Conservation (phyloP, 2,113 vertebrate species). For the Cephalophus harveyi region DNA sequence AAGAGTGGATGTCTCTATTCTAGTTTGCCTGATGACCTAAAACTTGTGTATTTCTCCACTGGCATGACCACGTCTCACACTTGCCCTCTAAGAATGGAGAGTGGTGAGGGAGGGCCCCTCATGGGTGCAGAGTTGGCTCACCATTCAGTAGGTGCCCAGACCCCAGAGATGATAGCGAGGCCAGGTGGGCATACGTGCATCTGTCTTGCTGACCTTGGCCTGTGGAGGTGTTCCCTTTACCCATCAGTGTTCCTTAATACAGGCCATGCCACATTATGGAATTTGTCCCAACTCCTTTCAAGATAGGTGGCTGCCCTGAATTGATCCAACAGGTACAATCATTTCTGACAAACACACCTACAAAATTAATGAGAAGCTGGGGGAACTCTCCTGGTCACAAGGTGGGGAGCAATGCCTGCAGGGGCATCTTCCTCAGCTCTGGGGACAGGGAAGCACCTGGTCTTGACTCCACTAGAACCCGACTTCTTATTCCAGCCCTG, state of each 20-base stretch:
- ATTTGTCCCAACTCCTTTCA: not conserved
- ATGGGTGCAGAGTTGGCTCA: not conserved
- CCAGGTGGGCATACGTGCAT: accelerated
- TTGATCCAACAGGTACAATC: not conserved
- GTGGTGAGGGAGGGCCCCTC: accelerated
- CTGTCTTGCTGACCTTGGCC: not conserved
- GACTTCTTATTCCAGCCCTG: not conserved
- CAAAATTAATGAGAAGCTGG: not conserved
- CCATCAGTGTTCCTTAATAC: not conserved
- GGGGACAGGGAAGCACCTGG: accelerated
- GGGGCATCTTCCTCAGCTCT: not conserved
- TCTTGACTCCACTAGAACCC: not conserved
- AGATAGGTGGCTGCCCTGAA: not conserved
- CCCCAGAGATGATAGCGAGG: not conserved
- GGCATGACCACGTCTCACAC: not conserved
- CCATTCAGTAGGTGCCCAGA: not conserved
- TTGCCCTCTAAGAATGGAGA: not conserved
- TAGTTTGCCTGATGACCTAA: not conserved
- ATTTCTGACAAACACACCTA: not conserved
- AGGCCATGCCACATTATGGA: not conserved
- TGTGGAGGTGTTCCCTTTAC: not conserved
- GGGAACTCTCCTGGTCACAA: not conserved
- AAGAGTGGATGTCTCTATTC: not conserved
- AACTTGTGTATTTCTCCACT: not conserved
- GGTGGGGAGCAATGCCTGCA: not conserved